These are phyloP conservation scores for Cydia splendana DNA, from an alignment of 1,140 invertebrate species.

Conservation along the genomic window DNA sequence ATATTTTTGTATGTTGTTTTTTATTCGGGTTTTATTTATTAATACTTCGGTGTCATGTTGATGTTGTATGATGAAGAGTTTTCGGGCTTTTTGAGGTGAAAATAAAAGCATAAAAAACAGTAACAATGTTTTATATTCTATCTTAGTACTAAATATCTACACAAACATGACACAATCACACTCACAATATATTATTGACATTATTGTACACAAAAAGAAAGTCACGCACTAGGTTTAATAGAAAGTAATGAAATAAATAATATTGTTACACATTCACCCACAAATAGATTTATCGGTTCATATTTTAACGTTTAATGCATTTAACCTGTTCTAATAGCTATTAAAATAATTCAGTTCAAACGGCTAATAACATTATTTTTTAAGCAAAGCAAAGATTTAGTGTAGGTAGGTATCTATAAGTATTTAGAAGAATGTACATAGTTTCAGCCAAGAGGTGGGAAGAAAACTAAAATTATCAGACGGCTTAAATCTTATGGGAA, in stretches of 20 bases:
- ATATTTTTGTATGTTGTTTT: no score
- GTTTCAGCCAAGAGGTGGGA: background rate
- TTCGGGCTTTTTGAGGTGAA: background rate
- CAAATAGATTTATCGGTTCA: background rate
- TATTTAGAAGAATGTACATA: background rate
- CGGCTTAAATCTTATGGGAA: slow-evolving; percentile 68
- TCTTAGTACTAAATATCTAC: slow-evolving; percentile 20
- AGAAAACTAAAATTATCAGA: slow-evolving; percentile 39
- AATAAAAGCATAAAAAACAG: background rate
- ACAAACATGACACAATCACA: slow-evolving; percentile 18
- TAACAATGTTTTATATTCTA: slow-evolving; percentile 9
- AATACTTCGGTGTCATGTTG: background rate
- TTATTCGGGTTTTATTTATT: no score
- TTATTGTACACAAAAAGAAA: slow-evolving; percentile 11
- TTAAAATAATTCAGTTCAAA: background rate
- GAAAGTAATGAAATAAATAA: background rate
- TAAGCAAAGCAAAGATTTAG: background rate
- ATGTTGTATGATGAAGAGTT: background rate
- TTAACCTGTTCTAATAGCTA: background rate
- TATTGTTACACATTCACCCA: background rate
- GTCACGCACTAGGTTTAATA: background rate
- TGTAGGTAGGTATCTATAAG: background rate
- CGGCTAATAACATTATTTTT: background rate
- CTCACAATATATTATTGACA: slow-evolving; percentile 11
- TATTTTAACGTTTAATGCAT: background rate